A percentile compares a stretch with the other conserved stretches of the same genome.
These are phyloP conservation scores for Polydrusus pterygomalis DNA, from an alignment of 2,888 invertebrate genomes.

Conservation along the genomic window DNA sequence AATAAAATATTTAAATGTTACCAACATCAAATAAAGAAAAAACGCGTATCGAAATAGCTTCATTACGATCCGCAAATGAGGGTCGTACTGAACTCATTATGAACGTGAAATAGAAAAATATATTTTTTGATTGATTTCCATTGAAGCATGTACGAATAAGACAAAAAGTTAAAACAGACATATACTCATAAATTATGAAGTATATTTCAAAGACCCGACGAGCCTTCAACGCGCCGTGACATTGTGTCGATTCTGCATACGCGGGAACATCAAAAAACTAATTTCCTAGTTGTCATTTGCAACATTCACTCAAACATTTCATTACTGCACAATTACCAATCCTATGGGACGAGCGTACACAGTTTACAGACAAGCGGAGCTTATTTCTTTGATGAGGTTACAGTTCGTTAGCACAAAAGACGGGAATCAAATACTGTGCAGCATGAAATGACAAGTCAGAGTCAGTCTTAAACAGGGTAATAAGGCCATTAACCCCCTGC, in stretches of 20 bases:
- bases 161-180: no score
- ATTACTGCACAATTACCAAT: slow-evolving; percentile 63
- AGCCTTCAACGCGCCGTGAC: background rate
- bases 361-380: slow-evolving; percentile 26
- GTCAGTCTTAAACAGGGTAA: slow-evolving; percentile 36
- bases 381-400: slow-evolving; percentile 64
- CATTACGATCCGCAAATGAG: no score
- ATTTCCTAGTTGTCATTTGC: slow-evolving; percentile 68
- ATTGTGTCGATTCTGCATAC: slow-evolving; percentile 1
- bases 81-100: no score
- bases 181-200: no score
- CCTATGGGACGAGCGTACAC: slow-evolving; percentile 40
- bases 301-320: slow-evolving; percentile 65
- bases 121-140: no score
- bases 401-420: slow-evolving; percentile 61
- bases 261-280: slow-evolving; percentile 64
- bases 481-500: slow-evolving; percentile 37
- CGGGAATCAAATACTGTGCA: slow-evolving; percentile 24
- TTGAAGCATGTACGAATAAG: no score
- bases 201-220: background rate
- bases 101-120: no score
- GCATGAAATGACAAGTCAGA: slow-evolving; percentile 27
- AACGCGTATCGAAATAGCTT: no score
- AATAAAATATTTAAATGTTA: no score
- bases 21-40: no score